Evolutionary conservation across 2,888 invertebrate genomes (phyloP).

Genomic region (Hoplodrina ambigua): DNA sequence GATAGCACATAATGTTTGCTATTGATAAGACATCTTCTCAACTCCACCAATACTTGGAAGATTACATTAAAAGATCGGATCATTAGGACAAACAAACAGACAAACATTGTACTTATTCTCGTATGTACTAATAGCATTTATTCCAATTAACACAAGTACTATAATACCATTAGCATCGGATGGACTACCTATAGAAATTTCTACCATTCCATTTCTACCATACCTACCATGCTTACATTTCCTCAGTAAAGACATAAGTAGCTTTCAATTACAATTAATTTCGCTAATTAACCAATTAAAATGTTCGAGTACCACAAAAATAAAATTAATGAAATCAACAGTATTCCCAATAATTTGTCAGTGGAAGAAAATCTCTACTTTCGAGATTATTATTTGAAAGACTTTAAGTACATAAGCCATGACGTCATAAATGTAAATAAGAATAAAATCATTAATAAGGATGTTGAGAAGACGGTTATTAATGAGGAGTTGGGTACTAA

Average conservation of each 20-base stretch:
- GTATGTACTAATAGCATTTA: constrained; percentile 38
- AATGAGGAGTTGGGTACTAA: constrained; percentile 45
- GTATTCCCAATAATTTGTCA: constrained; percentile 57
- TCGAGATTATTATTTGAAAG: constrained; percentile 82
- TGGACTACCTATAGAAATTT: constrained; percentile 20
- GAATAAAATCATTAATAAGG: constrained; percentile 48
- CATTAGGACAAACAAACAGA: constrained; percentile 20
- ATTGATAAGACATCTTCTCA: too few species aligned
- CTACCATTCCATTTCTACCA: constrained; percentile 30
- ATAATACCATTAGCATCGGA: constrained; percentile 38
- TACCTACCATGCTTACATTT: constrained; percentile 32
- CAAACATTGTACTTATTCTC: not conserved
- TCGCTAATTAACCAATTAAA: constrained; percentile 25
- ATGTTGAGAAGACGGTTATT: constrained; percentile 50
- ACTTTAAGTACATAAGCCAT: constrained; percentile 82
- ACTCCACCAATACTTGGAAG: too few species aligned
- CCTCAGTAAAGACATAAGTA: constrained; percentile 27
- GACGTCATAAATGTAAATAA: constrained; percentile 68
- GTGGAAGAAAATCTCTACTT: constrained; percentile 71
- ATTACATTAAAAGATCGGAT: not conserved
- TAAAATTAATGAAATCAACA: constrained; percentile 58
- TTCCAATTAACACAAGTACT: constrained; percentile 52
- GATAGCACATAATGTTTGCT: too few species aligned
- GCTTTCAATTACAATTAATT: constrained; percentile 6
- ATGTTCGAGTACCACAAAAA: constrained; percentile 65